phyloP scores from a whole-genome alignment of 2,888 invertebrate species.

The Cantharis lateralis region DNA sequence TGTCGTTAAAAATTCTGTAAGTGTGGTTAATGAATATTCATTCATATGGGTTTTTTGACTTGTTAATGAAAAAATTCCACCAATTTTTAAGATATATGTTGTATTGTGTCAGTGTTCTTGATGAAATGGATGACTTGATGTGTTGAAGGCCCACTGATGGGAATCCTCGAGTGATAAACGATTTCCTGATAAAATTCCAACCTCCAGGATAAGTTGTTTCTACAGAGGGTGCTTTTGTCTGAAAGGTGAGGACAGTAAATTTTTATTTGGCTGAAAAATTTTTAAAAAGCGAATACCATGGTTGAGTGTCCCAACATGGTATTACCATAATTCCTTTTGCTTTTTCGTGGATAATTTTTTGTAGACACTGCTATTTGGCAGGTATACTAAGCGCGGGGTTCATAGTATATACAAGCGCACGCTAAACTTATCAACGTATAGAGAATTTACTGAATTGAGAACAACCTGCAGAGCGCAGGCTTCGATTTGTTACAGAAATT shows the following conservation, averaged over 20 bases:
- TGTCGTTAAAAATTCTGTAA: not conserved
- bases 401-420: too few species aligned
- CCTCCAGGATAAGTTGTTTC: constrained; percentile 31
- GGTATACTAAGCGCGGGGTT: too few species aligned
- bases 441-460: too few species aligned
- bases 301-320: constrained; percentile 40
- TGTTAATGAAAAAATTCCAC: not conserved
- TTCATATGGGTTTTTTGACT: not conserved
- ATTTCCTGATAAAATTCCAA: constrained; percentile 14
- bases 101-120: not conserved
- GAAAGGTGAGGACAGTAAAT: constrained; percentile 15
- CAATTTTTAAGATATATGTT: not conserved
- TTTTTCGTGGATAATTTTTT: constrained; percentile 41
- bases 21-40: not conserved
- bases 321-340: constrained; percentile 43
- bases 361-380: too few species aligned
- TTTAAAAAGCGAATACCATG: constrained; percentile 42
- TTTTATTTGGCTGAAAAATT: not conserved
- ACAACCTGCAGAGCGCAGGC: too few species aligned
- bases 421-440: too few species aligned
- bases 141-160: not conserved
- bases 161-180: not conserved
- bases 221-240: constrained; percentile 12
- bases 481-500: too few species aligned
- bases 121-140: not conserved